These are phyloP conservation scores for Eupithecia inturbata DNA, from an alignment of 2,888 invertebrate species.

Conservation along the genomic window DNA sequence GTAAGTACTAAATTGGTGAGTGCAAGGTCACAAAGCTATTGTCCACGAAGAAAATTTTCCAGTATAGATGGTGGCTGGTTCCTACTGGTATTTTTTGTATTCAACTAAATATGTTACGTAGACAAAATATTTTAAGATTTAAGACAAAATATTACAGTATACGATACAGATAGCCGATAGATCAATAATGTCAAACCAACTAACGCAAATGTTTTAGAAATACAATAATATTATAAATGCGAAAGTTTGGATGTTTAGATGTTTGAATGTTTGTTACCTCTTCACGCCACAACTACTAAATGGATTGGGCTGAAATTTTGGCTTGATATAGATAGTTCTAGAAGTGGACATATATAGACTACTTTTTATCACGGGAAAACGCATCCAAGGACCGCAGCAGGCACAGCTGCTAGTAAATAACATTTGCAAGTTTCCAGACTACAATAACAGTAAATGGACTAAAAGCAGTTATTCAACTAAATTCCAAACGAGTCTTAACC, in stretches of 20 bases:
- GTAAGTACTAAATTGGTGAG: background rate
- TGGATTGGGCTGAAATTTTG: background rate
- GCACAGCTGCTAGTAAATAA: background rate
- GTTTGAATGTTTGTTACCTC: background rate
- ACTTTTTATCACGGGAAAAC: background rate
- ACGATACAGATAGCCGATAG: background rate
- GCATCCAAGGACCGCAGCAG: background rate
- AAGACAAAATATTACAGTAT: background rate
- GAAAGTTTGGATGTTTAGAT: background rate
- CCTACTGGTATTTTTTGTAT: background rate
- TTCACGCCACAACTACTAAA: background rate
- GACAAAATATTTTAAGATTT: too few species aligned
- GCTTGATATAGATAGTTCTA: too few species aligned
- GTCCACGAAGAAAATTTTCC: background rate
- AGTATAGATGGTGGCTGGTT: background rate
- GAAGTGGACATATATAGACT: too few species aligned
- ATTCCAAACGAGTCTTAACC: conserved; percentile 22
- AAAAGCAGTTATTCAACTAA: conserved; percentile 30
- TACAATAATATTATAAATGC: background rate
- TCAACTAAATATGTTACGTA: background rate
- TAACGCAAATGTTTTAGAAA: background rate
- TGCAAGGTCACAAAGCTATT: background rate
- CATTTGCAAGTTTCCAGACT: conserved; percentile 4
- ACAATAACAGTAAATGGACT: conserved; percentile 14
- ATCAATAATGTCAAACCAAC: background rate